Evolutionary conservation across 92 coral and sea anemone species (phyloP).

Genomic region (Parazoanthus swiftii): DNA sequence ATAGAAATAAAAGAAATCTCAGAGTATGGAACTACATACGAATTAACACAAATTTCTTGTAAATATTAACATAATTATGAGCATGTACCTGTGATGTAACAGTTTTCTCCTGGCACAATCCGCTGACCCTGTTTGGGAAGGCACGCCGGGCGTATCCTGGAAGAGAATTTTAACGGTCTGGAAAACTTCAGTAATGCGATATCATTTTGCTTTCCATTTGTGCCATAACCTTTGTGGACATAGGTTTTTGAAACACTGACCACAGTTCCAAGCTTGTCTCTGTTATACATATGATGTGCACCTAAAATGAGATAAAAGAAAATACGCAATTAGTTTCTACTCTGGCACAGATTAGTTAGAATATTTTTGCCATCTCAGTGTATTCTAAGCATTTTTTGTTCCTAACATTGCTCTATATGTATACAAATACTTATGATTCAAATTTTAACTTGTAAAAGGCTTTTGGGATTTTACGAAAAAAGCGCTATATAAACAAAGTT

Average conservation of each 20-base stretch:
- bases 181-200: constrained; percentile 11
- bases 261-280: not conserved
- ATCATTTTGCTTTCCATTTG: constrained; percentile 17
- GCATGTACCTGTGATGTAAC: constrained; percentile 22
- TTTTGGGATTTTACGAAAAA: too few relatives aligned
- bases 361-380: too few relatives aligned
- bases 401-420: too few relatives aligned
- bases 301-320: not conserved
- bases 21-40: not conserved
- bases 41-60: not conserved
- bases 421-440: too few relatives aligned
- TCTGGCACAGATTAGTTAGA: too few relatives aligned
- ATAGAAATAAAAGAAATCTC: not conserved
- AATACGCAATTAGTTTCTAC: too few relatives aligned
- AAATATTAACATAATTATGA: not conserved
- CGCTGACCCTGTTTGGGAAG: constrained; percentile 26
- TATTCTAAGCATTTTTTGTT: too few relatives aligned
- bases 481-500: too few relatives aligned
- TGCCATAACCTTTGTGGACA: constrained; percentile 8
- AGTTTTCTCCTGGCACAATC: constrained; percentile 10
- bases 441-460: too few relatives aligned
- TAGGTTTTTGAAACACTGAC: constrained; percentile 13
- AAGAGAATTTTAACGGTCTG: constrained; percentile 17
- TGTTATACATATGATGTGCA: constrained; percentile 12
- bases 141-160: constrained; percentile 8